These are phyloP conservation scores for Paradoxurus hermaphroditus DNA, from an alignment of 2,113 vertebrate species.

Conservation along the genomic window DNA sequence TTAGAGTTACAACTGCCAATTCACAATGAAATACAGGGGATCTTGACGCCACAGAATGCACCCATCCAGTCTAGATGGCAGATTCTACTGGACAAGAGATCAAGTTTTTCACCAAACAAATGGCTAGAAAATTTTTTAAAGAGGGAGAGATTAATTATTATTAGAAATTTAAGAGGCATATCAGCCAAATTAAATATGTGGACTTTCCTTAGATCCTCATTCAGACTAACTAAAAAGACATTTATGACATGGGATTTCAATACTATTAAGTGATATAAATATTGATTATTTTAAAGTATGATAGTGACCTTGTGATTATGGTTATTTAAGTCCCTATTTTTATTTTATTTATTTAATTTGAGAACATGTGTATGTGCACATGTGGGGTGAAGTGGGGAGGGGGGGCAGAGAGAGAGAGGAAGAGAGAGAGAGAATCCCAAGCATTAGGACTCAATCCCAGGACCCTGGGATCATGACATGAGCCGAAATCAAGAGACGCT, in stretches of 20 bases:
- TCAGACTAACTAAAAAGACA: not conserved
- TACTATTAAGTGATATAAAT: not conserved
- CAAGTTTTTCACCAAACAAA: not conserved
- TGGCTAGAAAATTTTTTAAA: not conserved
- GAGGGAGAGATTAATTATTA: not conserved
- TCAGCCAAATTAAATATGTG: not conserved
- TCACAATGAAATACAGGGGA: not conserved
- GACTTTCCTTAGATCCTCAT: not conserved
- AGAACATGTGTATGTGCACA: too few species aligned
- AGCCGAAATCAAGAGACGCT: too few species aligned
- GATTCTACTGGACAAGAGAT: not conserved
- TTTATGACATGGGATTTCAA: not conserved
- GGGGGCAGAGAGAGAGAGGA: too few species aligned
- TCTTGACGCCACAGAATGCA: not conserved
- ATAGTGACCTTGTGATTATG: not conserved
- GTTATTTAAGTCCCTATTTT: not conserved
- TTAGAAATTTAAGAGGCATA: not conserved
- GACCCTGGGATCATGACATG: too few species aligned
- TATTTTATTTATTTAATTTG: not conserved
- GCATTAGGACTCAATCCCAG: too few species aligned
- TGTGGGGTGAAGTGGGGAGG: too few species aligned
- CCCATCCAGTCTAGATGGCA: not conserved
- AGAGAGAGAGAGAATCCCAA: too few species aligned
- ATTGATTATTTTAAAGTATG: constrained; percentile 31
- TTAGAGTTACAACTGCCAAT: not conserved